Percentiles rank a stretch among this genome's conserved stretches.
Evolutionary conservation across 2,888 invertebrate genomes (phyloP).

Genomic region (Syrista parreyssii): DNA sequence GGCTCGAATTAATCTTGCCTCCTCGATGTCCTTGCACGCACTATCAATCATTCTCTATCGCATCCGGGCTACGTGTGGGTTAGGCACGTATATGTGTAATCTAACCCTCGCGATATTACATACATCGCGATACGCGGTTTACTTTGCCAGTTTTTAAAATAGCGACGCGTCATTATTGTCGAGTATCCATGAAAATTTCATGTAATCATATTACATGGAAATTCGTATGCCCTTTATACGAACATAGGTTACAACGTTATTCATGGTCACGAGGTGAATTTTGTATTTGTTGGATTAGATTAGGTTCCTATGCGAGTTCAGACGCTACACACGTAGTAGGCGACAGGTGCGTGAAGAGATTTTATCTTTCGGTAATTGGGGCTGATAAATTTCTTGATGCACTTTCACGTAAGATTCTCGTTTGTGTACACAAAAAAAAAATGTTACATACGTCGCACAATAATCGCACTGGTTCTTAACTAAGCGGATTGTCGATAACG

Average conservation of each 20-base stretch:
- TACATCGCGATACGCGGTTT: background rate
- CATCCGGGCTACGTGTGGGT: background rate
- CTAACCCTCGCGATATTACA: background rate
- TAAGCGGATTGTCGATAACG: background rate
- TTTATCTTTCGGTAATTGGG: background rate
- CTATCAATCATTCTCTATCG: constrained; percentile 25
- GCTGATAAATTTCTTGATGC: background rate
- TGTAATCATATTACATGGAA: background rate
- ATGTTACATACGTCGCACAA: background rate
- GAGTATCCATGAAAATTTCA: background rate
- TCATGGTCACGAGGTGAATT: background rate
- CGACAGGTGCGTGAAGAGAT: background rate
- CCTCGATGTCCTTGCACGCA: constrained; percentile 24
- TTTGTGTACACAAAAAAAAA: background rate
- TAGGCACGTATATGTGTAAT: background rate
- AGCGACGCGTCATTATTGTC: background rate
- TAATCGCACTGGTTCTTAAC: background rate
- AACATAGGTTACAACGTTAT: background rate
- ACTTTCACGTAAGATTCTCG: background rate
- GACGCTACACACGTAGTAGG: background rate
- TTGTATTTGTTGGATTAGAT: background rate
- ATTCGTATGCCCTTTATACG: background rate
- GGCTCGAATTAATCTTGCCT: constrained; percentile 22
- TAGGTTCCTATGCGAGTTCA: background rate
- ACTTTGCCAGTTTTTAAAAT: background rate